Conservation (phyloP, 2,888 invertebrate genomes). For the Leptopilina syphax region DNA sequence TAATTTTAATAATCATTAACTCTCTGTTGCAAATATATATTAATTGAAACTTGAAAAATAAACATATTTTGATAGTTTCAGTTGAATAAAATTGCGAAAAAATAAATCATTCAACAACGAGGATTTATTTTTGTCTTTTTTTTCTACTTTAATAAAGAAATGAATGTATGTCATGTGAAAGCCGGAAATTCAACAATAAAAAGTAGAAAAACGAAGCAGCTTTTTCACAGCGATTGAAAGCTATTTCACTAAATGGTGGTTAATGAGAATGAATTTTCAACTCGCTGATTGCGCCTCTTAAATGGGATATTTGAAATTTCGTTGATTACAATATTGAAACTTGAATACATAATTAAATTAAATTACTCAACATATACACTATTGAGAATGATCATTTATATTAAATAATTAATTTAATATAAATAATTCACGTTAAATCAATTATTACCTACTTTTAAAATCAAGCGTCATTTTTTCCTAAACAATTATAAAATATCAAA, state of each 20-base stretch:
- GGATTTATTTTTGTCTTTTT: background rate
- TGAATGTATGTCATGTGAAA: background rate
- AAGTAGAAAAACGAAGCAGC: slow-evolving; percentile 9
- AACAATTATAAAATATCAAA: too few species aligned
- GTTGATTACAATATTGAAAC: slow-evolving; percentile 20
- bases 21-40: background rate
- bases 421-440: too few species aligned
- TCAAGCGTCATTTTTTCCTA: too few species aligned
- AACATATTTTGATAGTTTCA: too few species aligned
- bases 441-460: too few species aligned
- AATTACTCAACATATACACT: background rate
- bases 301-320: slow-evolving; percentile 5
- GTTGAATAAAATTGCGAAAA: too few species aligned
- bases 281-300: background rate
- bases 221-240: background rate
- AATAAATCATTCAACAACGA: too few species aligned
- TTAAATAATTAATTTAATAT: too few species aligned
- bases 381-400: background rate
- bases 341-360: background rate
- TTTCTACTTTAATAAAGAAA: background rate
- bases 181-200: slow-evolving; percentile 14
- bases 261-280: slow-evolving; percentile 28
- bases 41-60: background rate
- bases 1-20: background rate
- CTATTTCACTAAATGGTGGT: slow-evolving; percentile 9